Evolutionary conservation across 2,888 invertebrate genomes (phyloP).

Genomic region (Drosophila putrida): DNA sequence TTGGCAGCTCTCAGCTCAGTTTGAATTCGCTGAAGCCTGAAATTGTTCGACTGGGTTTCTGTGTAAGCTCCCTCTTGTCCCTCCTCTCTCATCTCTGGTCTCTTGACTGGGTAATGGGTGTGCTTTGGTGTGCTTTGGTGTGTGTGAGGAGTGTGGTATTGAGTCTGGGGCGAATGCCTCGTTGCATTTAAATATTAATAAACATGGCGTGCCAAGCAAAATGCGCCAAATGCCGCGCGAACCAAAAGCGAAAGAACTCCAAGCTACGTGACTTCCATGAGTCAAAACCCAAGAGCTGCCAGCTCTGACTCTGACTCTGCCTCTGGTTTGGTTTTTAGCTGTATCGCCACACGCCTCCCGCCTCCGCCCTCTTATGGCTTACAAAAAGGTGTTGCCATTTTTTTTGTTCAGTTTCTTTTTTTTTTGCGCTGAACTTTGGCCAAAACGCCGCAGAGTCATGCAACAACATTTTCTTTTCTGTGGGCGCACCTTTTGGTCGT

Average conservation of each 20-base stretch:
- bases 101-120: slow-evolving; percentile 7
- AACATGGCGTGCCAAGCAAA: slow-evolving; percentile 79
- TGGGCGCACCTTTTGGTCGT: slow-evolving; percentile 66
- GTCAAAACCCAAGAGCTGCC: slow-evolving; percentile 55
- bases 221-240: slow-evolving; percentile 69
- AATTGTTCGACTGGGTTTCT: slow-evolving; percentile 65
- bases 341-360: slow-evolving; percentile 30
- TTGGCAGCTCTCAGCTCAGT: slow-evolving; percentile 43
- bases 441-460: slow-evolving; percentile 71
- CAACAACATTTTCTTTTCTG: slow-evolving; percentile 48
- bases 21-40: slow-evolving; percentile 69
- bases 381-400: slow-evolving; percentile 50
- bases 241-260: slow-evolving; percentile 51
- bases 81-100: background rate
- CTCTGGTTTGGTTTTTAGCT: slow-evolving; percentile 13
- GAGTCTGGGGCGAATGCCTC: slow-evolving; percentile 71
- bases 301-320: background rate
- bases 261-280: slow-evolving; percentile 75
- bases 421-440: slow-evolving; percentile 69
- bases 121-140: background rate
- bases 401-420: slow-evolving; percentile 11
- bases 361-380: slow-evolving; percentile 8
- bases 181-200: slow-evolving; percentile 82
- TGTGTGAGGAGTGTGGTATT: slow-evolving; percentile 3
- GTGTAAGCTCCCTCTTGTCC: slow-evolving; percentile 14